Percentiles rank a stretch among this genome's conserved stretches.
Conservation (phyloP, 2,797 vertebrate genomes). For the Carapus acus region DNA sequence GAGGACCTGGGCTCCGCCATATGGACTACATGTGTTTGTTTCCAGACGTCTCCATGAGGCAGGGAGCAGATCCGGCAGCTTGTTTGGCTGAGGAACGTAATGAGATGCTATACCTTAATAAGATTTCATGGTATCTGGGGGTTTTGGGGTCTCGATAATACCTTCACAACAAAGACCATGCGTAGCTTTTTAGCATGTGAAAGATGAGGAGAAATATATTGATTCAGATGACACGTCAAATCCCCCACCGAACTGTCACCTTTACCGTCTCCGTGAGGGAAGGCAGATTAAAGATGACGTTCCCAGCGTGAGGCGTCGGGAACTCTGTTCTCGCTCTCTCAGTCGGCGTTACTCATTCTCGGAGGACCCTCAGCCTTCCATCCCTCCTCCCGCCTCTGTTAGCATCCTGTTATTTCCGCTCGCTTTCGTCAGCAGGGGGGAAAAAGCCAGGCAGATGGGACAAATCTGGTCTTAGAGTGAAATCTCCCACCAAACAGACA, state of each 20-base stretch:
- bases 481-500: conserved; percentile 62
- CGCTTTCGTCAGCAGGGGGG: conserved; percentile 37
- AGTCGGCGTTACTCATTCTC: conserved; percentile 2
- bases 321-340: conserved; percentile 36
- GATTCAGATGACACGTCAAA: conserved; percentile 45
- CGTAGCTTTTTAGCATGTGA: conserved; percentile 14
- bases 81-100: conserved; percentile 52
- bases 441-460: conserved; percentile 67
- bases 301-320: conserved; percentile 37
- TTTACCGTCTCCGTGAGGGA: conserved; percentile 11
- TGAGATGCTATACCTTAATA: conserved; percentile 66
- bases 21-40: conserved; percentile 64
- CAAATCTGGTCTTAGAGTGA: conserved; percentile 68
- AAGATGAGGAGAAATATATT: conserved; percentile 38
- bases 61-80: conserved; percentile 40
- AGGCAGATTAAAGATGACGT: conserved; percentile 34
- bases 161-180: conserved; percentile 48
- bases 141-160: conserved; percentile 33
- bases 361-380: conserved; percentile 5
- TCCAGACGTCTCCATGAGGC: conserved; percentile 45
- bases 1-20: conserved; percentile 55
- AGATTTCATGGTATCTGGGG: conserved; percentile 60
- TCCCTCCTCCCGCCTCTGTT: conserved; percentile 33
- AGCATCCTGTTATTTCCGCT: conserved; percentile 72
- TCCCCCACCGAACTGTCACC: conserved; percentile 34